Evolutionary conservation across 92 coral and sea anemone genomes (phyloP), one percentile per base, ranked within the genome.

Genomic region (Parazoanthus atlanticus): DNA sequence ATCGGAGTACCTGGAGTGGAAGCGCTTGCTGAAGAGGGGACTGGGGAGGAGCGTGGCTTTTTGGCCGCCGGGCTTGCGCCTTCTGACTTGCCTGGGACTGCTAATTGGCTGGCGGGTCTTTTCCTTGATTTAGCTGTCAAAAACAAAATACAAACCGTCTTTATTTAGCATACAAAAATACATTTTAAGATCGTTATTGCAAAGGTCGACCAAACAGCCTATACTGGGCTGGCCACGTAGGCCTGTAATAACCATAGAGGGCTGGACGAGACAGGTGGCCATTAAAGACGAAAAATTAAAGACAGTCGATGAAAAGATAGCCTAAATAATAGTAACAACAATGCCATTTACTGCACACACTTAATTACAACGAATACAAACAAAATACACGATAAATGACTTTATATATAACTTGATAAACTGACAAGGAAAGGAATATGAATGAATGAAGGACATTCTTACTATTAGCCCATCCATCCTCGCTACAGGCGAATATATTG

Each of bases 1-100:
- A 94, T 95, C 74, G 94, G 95, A 46, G 98, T 93, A 17, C 93
- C 94, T 82, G 98, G 91, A 54, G 92, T 94, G 32, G 97, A 88
- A 26, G 92, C 71, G 30, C 78, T 69, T 17, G 86, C 56, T n/a
- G 87, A 47, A 12, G 94, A 90, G 13, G 98, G 95, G 32, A 78
- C 92, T 9, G 98, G 93, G 71, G 96, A 93, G n/a, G 85, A 89
- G 19, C 98, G 96, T 36, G 95, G 93, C 83, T 90, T 95, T 80
- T 95, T 95, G 86, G 96, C 79, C 13, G 98, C 88, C 8, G 96
- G 95, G 86, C 93, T 88, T 34, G 89, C 94, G 32, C 91, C 80
- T 8, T 89, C 91, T 4, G 81, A 21, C 83, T 33, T 77, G 52
- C 81, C 72, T 69, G 87, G 65, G 26, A 29, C 87, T 71, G 87